These are phyloP conservation scores for Brachyopa scutellaris DNA, from an alignment of 2,888 invertebrate genomes.

Conservation along the genomic window DNA sequence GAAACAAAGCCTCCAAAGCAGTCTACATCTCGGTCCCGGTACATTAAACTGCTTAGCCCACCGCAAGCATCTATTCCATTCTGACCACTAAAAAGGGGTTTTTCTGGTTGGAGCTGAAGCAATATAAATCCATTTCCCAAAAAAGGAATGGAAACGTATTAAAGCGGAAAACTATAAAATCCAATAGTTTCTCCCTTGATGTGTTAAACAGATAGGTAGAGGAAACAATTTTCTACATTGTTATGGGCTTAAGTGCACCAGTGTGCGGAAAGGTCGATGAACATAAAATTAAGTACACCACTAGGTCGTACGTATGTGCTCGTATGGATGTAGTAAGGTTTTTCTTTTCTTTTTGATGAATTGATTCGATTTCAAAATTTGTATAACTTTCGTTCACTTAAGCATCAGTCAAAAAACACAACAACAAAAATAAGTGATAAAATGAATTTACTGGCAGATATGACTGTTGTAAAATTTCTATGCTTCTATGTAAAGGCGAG, in stretches of 20 bases:
- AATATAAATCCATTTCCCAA: constrained; percentile 67
- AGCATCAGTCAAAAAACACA: too few species aligned
- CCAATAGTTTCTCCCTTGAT: constrained; percentile 68
- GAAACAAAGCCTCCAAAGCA: constrained; percentile 26
- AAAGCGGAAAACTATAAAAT: constrained; percentile 72
- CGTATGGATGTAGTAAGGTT: too few species aligned
- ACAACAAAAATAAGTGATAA: too few species aligned
- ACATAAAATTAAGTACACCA: constrained; percentile 38
- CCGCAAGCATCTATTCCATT: constrained; percentile 52
- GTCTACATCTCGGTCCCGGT: constrained; percentile 41
- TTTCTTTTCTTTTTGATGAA: too few species aligned
- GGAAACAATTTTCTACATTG: constrained; percentile 71
- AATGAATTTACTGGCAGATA: too few species aligned
- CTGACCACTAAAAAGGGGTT: constrained; percentile 41
- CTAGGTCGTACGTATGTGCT: neutral
- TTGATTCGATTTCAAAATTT: too few species aligned
- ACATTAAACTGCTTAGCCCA: constrained; percentile 58
- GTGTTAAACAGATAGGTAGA: constrained; percentile 70
- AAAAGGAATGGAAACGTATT: constrained; percentile 54
- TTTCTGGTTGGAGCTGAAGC: constrained; percentile 19
- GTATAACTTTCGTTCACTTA: too few species aligned
- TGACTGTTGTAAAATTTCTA: too few species aligned
- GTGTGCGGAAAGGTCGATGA: constrained; percentile 59
- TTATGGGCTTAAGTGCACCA: constrained; percentile 66
- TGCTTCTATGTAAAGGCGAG: too few species aligned